phyloP scores from a whole-genome alignment of 2,888 invertebrate species.

The Eupithecia insigniata region DNA sequence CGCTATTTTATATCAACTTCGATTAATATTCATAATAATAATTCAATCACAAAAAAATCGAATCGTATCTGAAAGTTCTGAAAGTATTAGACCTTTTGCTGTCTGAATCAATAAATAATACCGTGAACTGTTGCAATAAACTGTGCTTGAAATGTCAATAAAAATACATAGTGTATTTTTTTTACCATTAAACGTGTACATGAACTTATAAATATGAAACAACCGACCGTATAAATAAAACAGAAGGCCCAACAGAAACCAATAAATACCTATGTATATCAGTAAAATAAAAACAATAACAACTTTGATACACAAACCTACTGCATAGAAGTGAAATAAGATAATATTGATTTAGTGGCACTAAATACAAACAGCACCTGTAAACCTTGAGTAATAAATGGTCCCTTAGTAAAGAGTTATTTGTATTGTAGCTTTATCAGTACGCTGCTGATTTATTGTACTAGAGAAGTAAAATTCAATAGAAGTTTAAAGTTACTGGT shows the following conservation, averaged over 20 bases:
- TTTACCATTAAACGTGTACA: neutral
- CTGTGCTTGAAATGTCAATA: neutral
- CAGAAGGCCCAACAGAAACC: neutral
- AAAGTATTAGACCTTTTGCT: neutral
- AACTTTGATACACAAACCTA: conserved; percentile 10
- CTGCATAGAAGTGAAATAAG: conserved; percentile 23
- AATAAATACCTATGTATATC: too few species aligned
- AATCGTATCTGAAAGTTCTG: too few species aligned
- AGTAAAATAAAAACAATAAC: neutral
- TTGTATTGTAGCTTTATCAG: conserved; percentile 13
- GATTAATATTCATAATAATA: neutral
- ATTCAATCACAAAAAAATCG: neutral
- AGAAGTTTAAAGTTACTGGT: neutral
- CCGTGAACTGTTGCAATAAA: neutral
- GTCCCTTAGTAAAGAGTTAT: conserved; percentile 30
- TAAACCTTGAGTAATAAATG: conserved; percentile 28
- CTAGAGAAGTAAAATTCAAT: conserved; percentile 9
- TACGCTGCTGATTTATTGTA: conserved; percentile 1
- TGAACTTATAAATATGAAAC: too few species aligned
- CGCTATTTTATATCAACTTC: neutral
- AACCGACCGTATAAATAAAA: neutral
- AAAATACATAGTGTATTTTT: neutral
- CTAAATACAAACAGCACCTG: conserved; percentile 22
- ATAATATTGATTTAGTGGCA: conserved; percentile 34
- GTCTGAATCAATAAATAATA: neutral